Percentiles rank a stretch among this genome's conserved stretches.
Evolutionary conservation across 2,797 vertebrate genomes (phyloP).

Genomic region (Nyctalus aviator): DNA sequence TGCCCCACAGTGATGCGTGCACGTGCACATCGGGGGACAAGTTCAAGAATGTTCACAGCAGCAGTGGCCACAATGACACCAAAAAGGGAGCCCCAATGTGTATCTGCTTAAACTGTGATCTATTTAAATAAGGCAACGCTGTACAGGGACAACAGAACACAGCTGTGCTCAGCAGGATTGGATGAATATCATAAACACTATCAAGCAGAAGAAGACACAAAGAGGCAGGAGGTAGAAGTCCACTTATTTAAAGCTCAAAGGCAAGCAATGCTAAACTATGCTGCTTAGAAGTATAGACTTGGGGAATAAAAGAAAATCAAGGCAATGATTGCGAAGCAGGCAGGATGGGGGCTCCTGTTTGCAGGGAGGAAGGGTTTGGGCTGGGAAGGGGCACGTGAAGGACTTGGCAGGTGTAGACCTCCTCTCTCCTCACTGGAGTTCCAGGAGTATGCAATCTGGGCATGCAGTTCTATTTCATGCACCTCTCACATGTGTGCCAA

Average conservation of each 20-base stretch:
- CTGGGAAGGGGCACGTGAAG: neutral
- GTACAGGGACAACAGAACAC: neutral
- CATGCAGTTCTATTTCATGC: neutral
- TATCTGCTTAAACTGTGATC: neutral
- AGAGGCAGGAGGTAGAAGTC: neutral
- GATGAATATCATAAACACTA: neutral
- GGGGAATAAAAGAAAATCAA: constrained; percentile 12
- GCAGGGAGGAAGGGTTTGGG: no score
- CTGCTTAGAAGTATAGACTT: neutral
- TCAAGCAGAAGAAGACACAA: neutral
- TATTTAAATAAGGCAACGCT: neutral
- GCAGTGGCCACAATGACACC: neutral
- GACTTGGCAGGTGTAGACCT: neutral
- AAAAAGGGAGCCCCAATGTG: neutral
- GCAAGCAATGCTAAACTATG: neutral
- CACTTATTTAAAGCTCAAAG: constrained; percentile 26
- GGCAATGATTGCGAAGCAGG: neutral
- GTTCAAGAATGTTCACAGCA: neutral
- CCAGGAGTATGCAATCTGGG: no score
- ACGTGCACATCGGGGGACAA: no score
- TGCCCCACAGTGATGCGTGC: no score
- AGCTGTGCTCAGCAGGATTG: neutral
- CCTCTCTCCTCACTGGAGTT: no score
- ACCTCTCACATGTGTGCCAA: neutral
- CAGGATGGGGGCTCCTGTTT: neutral